Conservation (phyloP, 2,888 invertebrate genomes). For the Poecilobothrus nobilitatus region DNA sequence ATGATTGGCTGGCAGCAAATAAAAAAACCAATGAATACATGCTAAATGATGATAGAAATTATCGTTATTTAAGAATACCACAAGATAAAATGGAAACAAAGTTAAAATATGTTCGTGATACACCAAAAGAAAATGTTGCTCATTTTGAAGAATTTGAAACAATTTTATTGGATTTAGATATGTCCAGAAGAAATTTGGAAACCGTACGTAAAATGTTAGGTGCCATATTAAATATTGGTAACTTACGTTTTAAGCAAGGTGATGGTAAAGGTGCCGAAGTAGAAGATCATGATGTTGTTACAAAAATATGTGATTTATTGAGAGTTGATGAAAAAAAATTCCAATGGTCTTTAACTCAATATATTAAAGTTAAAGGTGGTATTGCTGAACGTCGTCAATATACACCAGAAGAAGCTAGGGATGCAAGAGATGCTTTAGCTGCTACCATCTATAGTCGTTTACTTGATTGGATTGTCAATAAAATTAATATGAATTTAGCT, state of each 20-base stretch:
- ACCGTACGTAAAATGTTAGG: constrained; percentile 62
- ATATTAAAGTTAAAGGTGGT: constrained; percentile 63
- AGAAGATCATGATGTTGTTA: constrained; percentile 61
- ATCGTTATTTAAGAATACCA: constrained; percentile 63
- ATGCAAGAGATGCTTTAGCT: constrained; percentile 76
- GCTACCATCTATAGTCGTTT: constrained; percentile 75
- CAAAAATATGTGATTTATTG: constrained; percentile 64
- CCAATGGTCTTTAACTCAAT: constrained; percentile 76
- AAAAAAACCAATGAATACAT: constrained; percentile 58
- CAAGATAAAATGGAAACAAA: constrained; percentile 47
- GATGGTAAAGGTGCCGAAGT: constrained; percentile 54
- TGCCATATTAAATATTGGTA: constrained; percentile 70
- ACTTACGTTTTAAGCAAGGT: constrained; percentile 64
- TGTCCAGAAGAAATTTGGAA: constrained; percentile 61
- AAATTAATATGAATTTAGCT: constrained; percentile 74
- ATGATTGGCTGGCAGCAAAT: constrained; percentile 68
- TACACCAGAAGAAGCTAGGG: constrained; percentile 70
- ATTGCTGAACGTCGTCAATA: constrained; percentile 48
- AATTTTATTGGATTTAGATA: constrained; percentile 58
- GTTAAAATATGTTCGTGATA: constrained; percentile 55
- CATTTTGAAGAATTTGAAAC: constrained; percentile 57
- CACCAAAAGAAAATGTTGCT: constrained; percentile 54
- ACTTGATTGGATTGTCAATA: constrained; percentile 81
- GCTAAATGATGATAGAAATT: constrained; percentile 59
- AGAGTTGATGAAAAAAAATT: constrained; percentile 74